A percentile compares a stretch with the other conserved stretches of the same genome.
These are phyloP conservation scores for Troides aeacus DNA, from an alignment of 2,888 invertebrate species.

Conservation along the genomic window DNA sequence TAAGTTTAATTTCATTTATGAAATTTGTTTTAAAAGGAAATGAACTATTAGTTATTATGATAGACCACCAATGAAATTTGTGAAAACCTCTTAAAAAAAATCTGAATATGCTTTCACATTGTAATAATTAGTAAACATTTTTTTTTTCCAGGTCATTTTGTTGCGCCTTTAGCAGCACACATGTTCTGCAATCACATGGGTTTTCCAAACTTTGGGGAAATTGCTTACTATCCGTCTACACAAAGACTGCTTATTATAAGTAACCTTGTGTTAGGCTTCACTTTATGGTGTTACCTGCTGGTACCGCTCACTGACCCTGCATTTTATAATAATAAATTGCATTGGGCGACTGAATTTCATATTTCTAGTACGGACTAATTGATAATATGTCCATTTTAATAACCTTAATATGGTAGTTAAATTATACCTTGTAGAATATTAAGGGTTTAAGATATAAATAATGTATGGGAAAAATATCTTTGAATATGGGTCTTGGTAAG, in stretches of 20 bases:
- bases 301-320: slow-evolving; percentile 87
- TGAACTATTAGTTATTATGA: too few species aligned
- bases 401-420: not conserved
- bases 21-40: too few species aligned
- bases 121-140: not conserved
- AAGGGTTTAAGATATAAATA: not conserved
- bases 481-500: too few species aligned
- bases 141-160: slow-evolving; percentile 86
- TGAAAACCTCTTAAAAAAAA: too few species aligned
- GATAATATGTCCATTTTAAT: slow-evolving; percentile 9
- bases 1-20: too few species aligned
- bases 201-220: slow-evolving; percentile 90
- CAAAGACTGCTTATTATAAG: slow-evolving; percentile 82
- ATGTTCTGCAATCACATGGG: slow-evolving; percentile 99
- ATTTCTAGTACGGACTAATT: slow-evolving; percentile 1
- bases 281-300: slow-evolving; percentile 87
- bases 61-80: too few species aligned
- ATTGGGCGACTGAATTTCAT: slow-evolving; percentile 68
- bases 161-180: slow-evolving; percentile 93
- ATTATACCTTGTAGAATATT: not conserved
- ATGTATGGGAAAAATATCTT: not conserved
- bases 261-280: slow-evolving; percentile 87
- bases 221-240: slow-evolving; percentile 55
- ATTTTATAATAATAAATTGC: slow-evolving; percentile 81
- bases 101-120: too few species aligned